Evolutionary conservation across 2,113 vertebrate species (phyloP).

Genomic region (Misgurnus anguillicaudatus): DNA sequence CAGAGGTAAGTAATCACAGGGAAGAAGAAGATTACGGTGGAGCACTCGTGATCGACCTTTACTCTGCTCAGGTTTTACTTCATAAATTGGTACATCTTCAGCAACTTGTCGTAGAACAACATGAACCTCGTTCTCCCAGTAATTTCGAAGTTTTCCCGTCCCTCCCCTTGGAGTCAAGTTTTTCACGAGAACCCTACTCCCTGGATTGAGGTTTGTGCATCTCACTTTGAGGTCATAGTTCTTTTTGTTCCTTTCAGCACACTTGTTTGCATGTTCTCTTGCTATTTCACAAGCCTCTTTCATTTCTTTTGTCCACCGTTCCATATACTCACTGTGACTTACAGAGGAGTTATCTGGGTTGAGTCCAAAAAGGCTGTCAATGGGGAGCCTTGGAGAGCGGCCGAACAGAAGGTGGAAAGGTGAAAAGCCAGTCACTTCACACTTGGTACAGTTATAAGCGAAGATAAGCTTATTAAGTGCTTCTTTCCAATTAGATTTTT

Average conservation of each 20-base stretch:
- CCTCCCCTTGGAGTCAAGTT: neutral
- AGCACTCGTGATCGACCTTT: neutral
- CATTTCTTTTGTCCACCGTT: conserved; percentile 9
- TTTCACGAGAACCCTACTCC: neutral
- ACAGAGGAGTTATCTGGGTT: neutral
- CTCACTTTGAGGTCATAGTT: neutral
- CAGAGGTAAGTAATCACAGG: neutral
- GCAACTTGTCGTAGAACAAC: neutral
- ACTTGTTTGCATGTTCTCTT: neutral
- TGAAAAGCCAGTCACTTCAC: conserved; percentile 12
- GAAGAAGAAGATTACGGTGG: neutral
- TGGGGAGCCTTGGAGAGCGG: neutral
- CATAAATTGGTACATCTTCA: neutral
- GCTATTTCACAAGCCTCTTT: conserved; percentile 21
- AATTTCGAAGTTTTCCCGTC: neutral
- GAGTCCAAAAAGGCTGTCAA: neutral
- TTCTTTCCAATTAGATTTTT: conserved; percentile 32
- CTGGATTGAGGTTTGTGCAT: neutral
- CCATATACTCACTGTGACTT: conserved; percentile 6
- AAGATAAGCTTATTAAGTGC: conserved; percentile 25
- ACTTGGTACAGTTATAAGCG: conserved; percentile 14
- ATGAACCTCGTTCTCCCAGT: neutral
- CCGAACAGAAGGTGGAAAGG: conserved; percentile 1
- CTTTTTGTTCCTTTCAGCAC: conserved; percentile 14
- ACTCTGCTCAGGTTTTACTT: neutral